These are phyloP conservation scores for Reinhardtius hippoglossoides DNA, from an alignment of 2,113 vertebrate species.

Conservation along the genomic window DNA sequence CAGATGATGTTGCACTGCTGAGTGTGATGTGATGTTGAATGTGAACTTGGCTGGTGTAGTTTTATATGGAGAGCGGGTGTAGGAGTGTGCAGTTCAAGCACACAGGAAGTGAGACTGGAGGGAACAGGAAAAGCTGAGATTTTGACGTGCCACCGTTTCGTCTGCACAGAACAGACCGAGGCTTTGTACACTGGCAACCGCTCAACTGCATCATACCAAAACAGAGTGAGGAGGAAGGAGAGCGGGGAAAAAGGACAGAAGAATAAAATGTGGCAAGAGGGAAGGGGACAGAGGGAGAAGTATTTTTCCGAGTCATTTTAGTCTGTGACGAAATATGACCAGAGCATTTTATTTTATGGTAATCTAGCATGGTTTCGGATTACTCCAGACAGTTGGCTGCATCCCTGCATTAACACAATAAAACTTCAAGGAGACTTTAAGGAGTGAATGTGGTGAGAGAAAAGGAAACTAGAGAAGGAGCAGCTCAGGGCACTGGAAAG, in stretches of 20 bases:
- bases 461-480: constrained; percentile 38
- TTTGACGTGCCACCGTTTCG: constrained; percentile 52
- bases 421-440: constrained; percentile 33
- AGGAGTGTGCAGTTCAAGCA: neutral
- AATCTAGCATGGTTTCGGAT: constrained; percentile 57
- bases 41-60: neutral
- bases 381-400: constrained; percentile 58
- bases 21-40: neutral
- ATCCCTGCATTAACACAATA: constrained; percentile 62
- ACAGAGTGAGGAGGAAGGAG: constrained; percentile 6
- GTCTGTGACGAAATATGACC: constrained; percentile 60
- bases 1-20: no score
- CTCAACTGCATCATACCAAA: constrained; percentile 44
- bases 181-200: constrained; percentile 62
- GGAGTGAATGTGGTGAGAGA: constrained; percentile 47
- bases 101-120: neutral
- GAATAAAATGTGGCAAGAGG: neutral
- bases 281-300: neutral
- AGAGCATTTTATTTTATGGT: constrained; percentile 68
- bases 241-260: neutral
- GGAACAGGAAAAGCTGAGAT: constrained; percentile 40
- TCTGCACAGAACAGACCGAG: constrained; percentile 61
- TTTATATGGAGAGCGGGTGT: neutral
- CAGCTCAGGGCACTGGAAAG: constrained; percentile 55
- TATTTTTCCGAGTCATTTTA: constrained; percentile 56